Evolutionary conservation across 2,888 invertebrate species (phyloP), one percentile per base, ranked within the genome.

Genomic region (Aromia moschata): DNA sequence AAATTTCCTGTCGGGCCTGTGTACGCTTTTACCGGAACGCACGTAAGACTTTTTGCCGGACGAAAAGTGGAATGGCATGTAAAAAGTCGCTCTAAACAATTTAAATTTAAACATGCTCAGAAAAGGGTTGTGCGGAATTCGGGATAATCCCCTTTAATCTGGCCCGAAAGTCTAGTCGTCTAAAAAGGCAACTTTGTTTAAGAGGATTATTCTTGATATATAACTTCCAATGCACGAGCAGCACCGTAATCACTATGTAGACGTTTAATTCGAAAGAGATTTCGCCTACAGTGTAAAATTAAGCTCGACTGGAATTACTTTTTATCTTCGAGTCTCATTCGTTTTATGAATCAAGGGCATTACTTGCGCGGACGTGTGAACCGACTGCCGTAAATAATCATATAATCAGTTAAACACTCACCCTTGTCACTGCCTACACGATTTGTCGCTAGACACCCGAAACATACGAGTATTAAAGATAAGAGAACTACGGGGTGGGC

Each of bases 121-220:
- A 70, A 72, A 72, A 70, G 71, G 70, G 69, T 70, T 69, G 62
- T 63, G 64, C 64, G 65, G 67, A 71, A 74, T 70, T 70, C 67
- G 52, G 69, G 74, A 73, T 76, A 75, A 77, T 74, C 75, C 70
- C 58, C 70, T 74, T 71, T 76, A 75, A 76, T 74, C 74, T 69
- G 69, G 67, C 75, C n/a, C 73, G 69, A 71, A 60, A 75, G 76
- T 74, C 74, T 73, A 71, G 73, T 75, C 70, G 69, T 69, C 75
- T 72, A 74, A 75, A 77, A 76, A 76, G 77, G 75, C 75, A 77
- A 75, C 77, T 76, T 75, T 73, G 72, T 74, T 72, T 75, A 77
- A 77, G 77, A 71, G 76, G 77, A 77, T 77, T 77, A 77, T 68
- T 64, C 69, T 70, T 77, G 77, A 77, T 77, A 76, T 77, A 77